These are phyloP conservation scores for Anolis apletophallus DNA, from an alignment of 2,797 vertebrate species.

Conservation along the genomic window DNA sequence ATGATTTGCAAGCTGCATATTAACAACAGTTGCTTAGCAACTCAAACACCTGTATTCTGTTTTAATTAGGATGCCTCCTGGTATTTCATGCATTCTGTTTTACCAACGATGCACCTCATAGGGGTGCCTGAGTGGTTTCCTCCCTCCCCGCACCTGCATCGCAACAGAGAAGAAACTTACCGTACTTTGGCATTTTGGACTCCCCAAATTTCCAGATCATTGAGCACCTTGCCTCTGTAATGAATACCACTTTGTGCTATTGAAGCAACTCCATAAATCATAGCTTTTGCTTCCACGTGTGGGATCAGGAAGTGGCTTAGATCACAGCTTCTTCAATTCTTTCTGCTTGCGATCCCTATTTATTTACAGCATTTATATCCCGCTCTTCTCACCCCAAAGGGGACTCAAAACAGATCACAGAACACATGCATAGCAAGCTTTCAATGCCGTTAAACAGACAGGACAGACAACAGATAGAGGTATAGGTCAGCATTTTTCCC, in stretches of 20 bases:
- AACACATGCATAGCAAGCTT: too few relatives aligned
- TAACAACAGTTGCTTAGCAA: conserved; percentile 66
- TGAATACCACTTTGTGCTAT: not conserved
- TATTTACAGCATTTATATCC: too few relatives aligned
- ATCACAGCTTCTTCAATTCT: too few relatives aligned
- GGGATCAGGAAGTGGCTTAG: too few relatives aligned
- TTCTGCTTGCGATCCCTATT: too few relatives aligned
- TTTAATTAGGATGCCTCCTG: conserved; percentile 24
- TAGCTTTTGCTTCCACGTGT: not conserved
- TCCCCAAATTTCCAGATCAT: not conserved
- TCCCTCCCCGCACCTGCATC: not conserved
- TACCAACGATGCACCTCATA: not conserved
- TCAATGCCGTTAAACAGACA: too few relatives aligned
- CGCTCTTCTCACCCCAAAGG: too few relatives aligned
- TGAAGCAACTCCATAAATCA: accelerated
- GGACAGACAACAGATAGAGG: too few relatives aligned
- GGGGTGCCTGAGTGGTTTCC: not conserved
- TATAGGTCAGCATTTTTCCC: too few relatives aligned
- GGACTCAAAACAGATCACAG: too few relatives aligned
- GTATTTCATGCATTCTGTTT: not conserved
- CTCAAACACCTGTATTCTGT: conserved; percentile 40
- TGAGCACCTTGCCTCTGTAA: not conserved
- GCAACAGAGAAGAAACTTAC: not conserved
- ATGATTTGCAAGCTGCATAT: conserved; percentile 37
- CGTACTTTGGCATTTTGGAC: not conserved